phyloP scores from a whole-genome alignment of 2,113 vertebrate genomes.

The Sylvia atricapilla region DNA sequence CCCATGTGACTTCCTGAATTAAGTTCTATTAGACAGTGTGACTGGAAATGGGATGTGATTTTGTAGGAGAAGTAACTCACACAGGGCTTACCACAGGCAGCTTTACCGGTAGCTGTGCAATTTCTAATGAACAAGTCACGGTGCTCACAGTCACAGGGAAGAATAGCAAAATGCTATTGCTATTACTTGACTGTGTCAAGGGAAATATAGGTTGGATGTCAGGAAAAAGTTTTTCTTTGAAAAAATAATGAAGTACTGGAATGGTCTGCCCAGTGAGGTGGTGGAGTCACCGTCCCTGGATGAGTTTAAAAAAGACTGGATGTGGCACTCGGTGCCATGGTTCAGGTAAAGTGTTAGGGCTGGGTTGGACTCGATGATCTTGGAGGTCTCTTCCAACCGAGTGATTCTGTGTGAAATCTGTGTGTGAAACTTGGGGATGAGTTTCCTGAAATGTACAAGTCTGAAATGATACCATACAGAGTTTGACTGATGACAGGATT shows the following conservation, averaged over 20 bases:
- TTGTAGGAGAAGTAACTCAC: neutral
- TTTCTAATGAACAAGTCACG: accelerated
- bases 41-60: neutral
- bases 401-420: neutral
- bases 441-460: no score
- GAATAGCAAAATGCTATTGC: neutral
- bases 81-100: accelerated
- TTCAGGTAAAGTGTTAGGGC: neutral
- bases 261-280: no score
- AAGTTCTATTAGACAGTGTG: neutral
- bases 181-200: neutral
- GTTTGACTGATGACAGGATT: no score
- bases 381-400: neutral
- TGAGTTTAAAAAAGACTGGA: no score
- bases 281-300: no score
- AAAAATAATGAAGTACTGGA: neutral
- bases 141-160: neutral
- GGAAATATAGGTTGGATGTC: neutral
- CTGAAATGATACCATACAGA: no score
- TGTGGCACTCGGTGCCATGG: neutral
- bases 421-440: no score
- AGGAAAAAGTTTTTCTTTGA: neutral
- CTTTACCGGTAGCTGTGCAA: neutral
- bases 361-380: neutral
- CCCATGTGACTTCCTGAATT: neutral